A percentile compares a stretch with the other conserved stretches of the same genome.
These are phyloP conservation scores for Ataeniobius toweri DNA, from an alignment of 2,797 vertebrate species.

Conservation along the genomic window DNA sequence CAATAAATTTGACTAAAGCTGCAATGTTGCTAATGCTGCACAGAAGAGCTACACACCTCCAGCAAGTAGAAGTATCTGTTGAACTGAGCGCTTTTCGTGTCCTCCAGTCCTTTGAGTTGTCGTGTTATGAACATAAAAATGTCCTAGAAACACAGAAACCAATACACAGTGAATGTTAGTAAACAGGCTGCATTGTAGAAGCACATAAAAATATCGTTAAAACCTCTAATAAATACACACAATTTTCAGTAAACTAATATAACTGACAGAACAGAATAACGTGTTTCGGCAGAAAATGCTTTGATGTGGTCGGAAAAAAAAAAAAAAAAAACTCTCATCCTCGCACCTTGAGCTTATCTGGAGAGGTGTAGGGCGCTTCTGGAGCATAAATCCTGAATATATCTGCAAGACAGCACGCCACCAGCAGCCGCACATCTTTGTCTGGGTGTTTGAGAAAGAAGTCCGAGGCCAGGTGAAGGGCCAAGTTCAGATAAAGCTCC, in stretches of 20 bases:
- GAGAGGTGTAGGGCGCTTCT: conserved; percentile 96
- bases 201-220: not conserved
- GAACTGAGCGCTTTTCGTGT: conserved; percentile 98
- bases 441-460: conserved; percentile 99
- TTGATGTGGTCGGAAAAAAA: accelerated
- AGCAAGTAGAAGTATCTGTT: conserved; percentile 99
- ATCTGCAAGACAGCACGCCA: conserved; percentile 97
- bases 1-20: not conserved
- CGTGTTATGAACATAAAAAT: conserved; percentile 99
- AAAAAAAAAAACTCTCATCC: not conserved
- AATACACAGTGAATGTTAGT: not conserved
- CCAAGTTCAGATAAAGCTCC: conserved; percentile 94
- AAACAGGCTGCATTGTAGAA: not conserved
- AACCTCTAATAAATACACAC: too few species aligned
- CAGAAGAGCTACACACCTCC: conserved; percentile 82
- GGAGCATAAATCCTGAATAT: conserved; percentile 98
- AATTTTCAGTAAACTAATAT: not conserved
- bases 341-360: conserved; percentile 94
- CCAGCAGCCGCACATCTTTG: conserved; percentile 96
- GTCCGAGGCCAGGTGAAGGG: conserved; percentile 97
- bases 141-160: conserved; percentile 79
- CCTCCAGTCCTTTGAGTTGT: conserved; percentile 96
- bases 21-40: not conserved
- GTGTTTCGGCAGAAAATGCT: not conserved
- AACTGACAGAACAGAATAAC: not conserved